Conservation (phyloP, 2,113 vertebrate genomes). For the Siphamia tubifer region DNA sequence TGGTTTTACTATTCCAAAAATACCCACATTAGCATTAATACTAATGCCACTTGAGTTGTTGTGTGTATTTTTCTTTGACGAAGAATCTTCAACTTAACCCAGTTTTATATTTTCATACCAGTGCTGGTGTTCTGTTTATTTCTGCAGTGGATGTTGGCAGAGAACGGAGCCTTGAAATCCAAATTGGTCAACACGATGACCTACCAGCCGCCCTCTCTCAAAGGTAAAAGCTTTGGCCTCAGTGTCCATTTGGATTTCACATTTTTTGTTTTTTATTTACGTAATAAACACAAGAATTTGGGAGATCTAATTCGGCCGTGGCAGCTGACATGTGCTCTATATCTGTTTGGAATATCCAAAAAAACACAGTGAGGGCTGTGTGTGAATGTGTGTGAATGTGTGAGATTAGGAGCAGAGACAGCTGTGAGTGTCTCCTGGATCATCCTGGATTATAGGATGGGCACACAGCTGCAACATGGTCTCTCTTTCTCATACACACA, state of each 20-base stretch:
- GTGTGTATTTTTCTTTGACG: too few relatives aligned
- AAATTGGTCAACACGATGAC: constrained; percentile 84
- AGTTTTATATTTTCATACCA: too few relatives aligned
- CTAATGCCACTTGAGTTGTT: too few relatives aligned
- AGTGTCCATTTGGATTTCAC: background rate
- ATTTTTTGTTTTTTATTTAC: background rate
- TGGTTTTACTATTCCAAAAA: too few relatives aligned
- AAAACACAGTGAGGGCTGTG: constrained; percentile 28
- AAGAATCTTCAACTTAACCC: too few relatives aligned
- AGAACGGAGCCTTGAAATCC: constrained; percentile 86
- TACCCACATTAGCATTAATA: too few relatives aligned
- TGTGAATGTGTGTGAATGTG: constrained; percentile 33
- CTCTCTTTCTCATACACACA: constrained; percentile 9
- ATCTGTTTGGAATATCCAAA: constrained; percentile 49
- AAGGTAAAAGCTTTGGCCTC: constrained; percentile 78
- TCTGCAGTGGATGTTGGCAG: constrained; percentile 83
- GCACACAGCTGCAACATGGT: constrained; percentile 57
- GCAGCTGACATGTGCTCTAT: constrained; percentile 31
- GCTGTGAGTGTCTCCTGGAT: constrained; percentile 72
- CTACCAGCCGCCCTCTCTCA: constrained; percentile 93
- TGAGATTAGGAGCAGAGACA: constrained; percentile 73
- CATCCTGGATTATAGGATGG: constrained; percentile 74
- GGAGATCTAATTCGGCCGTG: constrained; percentile 17
- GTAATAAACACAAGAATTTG: constrained; percentile 7
- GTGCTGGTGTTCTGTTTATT: background rate